Conservation (phyloP, 35 echinoderm and acorn worm species). For the Heliocidaris tuberculata region DNA sequence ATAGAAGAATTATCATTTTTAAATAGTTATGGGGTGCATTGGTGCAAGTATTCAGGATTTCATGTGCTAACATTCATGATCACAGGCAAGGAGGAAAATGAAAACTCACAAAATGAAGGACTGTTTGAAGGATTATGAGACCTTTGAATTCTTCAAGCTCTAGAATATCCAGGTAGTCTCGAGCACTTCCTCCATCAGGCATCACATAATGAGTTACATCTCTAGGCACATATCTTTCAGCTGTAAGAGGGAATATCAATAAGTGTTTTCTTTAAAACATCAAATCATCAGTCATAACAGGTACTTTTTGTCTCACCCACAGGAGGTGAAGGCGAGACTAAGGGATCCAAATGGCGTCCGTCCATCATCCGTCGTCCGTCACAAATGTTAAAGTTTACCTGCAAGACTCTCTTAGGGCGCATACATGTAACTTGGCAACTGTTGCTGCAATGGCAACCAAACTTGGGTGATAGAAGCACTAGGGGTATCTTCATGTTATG, state of each 20-base stretch:
- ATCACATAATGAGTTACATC: slow-evolving; percentile 79
- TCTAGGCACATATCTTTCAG: not conserved
- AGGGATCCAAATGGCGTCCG: too few relatives aligned
- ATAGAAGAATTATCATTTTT: not conserved
- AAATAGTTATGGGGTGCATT: not conserved
- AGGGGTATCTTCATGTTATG: too few relatives aligned
- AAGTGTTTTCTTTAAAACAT: not conserved
- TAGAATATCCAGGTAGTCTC: slow-evolving; percentile 82
- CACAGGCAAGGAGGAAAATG: not conserved
- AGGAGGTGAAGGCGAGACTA: too few relatives aligned
- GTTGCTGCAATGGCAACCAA: too few relatives aligned
- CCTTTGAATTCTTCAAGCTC: slow-evolving; percentile 79
- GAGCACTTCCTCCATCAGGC: slow-evolving; percentile 72
- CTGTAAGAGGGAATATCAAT: not conserved
- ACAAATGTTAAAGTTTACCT: too few relatives aligned
- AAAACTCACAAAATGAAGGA: slow-evolving; percentile 78
- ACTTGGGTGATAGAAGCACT: too few relatives aligned
- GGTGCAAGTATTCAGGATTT: not conserved
- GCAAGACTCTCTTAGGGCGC: too few relatives aligned
- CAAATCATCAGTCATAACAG: not conserved
- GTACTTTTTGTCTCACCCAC: not conserved
- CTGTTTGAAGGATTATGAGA: slow-evolving; percentile 85
- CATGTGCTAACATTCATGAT: not conserved
- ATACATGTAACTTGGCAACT: too few relatives aligned
- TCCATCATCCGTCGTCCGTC: too few relatives aligned